Evolutionary conservation across 2,113 vertebrate species (phyloP).

Genomic region (Proteles cristata): DNA sequence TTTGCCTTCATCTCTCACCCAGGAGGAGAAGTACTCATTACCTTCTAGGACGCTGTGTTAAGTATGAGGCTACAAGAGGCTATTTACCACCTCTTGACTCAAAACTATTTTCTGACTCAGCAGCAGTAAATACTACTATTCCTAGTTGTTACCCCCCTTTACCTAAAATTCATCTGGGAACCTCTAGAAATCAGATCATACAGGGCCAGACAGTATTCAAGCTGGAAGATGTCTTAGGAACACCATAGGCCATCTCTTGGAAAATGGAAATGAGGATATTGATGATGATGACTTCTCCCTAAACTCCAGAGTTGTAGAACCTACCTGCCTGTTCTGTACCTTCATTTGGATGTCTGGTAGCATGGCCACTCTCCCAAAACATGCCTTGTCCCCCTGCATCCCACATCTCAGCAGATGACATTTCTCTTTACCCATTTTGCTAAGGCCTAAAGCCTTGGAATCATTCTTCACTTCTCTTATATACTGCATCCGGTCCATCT

Average conservation of each 20-base stretch:
- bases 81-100: not conserved
- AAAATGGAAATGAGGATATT: not conserved
- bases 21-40: not conserved
- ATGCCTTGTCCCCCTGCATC: not conserved
- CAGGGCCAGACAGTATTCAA: not conserved
- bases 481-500: not conserved
- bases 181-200: not conserved
- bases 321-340: not conserved
- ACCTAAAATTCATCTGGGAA: not conserved
- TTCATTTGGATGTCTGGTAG: not conserved
- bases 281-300: not conserved
- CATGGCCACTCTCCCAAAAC: not conserved
- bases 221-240: not conserved
- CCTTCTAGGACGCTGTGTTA: not conserved
- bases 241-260: not conserved
- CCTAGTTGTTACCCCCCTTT: not conserved
- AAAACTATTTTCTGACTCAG: constrained; percentile 18
- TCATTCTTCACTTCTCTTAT: constrained; percentile 15
- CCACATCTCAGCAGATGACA: not conserved
- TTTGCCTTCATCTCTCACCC: not conserved
- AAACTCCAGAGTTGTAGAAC: not conserved
- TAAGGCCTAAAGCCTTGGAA: constrained; percentile 15
- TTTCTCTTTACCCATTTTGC: constrained; percentile 26
- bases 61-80: not conserved
- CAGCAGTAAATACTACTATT: not conserved